Conservation (phyloP, 2,113 vertebrate species). For the Empidonax alnorum region DNA sequence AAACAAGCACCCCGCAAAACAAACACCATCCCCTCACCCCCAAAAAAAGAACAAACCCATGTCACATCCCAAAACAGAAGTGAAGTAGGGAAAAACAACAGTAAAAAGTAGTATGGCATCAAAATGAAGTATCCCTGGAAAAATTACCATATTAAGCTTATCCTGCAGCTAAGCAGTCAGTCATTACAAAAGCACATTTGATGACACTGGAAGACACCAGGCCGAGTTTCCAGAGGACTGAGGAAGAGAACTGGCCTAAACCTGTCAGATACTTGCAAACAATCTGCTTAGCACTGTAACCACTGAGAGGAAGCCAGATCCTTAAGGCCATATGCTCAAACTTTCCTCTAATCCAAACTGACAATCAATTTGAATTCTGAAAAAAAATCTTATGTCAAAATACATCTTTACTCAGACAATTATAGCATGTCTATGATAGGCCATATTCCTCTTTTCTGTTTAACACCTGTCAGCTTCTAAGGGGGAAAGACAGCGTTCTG, state of each 20-base stretch:
- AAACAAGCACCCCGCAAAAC: not conserved
- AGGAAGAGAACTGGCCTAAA: not conserved
- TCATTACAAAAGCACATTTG: not conserved
- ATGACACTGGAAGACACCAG: not conserved
- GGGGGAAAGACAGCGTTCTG: not conserved
- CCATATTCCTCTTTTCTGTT: not conserved
- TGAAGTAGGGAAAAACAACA: not conserved
- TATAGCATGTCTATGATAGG: not conserved
- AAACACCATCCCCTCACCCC: not conserved
- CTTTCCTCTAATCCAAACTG: constrained; percentile 31
- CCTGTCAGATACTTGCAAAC: not conserved
- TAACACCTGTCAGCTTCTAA: not conserved
- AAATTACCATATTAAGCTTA: not conserved
- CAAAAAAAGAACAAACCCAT: not conserved
- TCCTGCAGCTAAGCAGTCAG: not conserved
- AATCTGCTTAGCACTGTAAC: not conserved
- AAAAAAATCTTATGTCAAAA: constrained; percentile 5
- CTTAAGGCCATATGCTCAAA: constrained; percentile 32
- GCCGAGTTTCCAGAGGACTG: not conserved
- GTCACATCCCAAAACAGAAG: not conserved
- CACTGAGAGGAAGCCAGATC: not conserved
- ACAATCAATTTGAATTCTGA: not conserved
- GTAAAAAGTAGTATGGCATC: not conserved
- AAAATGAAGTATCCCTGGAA: not conserved
- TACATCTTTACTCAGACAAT: not conserved